These are phyloP conservation scores for Campoletis sonorensis DNA, from an alignment of 1,140 invertebrate genomes.

Conservation along the genomic window DNA sequence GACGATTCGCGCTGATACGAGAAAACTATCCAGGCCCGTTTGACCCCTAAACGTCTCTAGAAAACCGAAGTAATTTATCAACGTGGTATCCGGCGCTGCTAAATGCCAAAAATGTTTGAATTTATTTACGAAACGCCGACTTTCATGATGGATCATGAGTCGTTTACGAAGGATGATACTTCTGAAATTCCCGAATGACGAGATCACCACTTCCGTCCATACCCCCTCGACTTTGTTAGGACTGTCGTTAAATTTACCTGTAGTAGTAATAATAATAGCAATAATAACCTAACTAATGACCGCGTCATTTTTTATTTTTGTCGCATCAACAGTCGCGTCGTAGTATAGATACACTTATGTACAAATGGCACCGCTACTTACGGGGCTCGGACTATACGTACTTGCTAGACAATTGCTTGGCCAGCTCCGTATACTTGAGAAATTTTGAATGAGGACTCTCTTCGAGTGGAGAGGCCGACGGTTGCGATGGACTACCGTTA, in stretches of 20 bases:
- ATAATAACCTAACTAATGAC: constrained; percentile 39
- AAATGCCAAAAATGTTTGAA: constrained; percentile 24
- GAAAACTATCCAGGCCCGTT: neutral
- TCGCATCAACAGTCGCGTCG: constrained; percentile 63
- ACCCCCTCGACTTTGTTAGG: constrained; percentile 5
- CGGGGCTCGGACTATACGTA: constrained; percentile 85
- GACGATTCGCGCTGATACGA: neutral
- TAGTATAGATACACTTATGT: constrained; percentile 77
- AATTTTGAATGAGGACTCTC: constrained; percentile 97
- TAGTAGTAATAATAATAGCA: constrained; percentile 33
- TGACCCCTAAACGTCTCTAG: neutral
- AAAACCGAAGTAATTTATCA: neutral
- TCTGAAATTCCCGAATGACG: constrained; percentile 14
- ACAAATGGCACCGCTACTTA: constrained; percentile 76
- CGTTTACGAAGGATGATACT: constrained; percentile 9
- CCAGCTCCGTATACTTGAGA: constrained; percentile 97
- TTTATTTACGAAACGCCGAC: constrained; percentile 1
- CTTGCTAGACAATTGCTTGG: constrained; percentile 97
- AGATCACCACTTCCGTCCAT: neutral
- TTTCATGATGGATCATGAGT: neutral
- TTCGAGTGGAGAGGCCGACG: constrained; percentile 80
- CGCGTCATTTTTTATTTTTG: constrained; percentile 10
- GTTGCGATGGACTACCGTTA: constrained; percentile 75
- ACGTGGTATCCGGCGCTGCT: neutral
- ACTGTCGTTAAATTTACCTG: constrained; percentile 10